These are phyloP conservation scores for Galaxias olidus DNA, from an alignment of 2,797 vertebrate genomes.

Conservation along the genomic window DNA sequence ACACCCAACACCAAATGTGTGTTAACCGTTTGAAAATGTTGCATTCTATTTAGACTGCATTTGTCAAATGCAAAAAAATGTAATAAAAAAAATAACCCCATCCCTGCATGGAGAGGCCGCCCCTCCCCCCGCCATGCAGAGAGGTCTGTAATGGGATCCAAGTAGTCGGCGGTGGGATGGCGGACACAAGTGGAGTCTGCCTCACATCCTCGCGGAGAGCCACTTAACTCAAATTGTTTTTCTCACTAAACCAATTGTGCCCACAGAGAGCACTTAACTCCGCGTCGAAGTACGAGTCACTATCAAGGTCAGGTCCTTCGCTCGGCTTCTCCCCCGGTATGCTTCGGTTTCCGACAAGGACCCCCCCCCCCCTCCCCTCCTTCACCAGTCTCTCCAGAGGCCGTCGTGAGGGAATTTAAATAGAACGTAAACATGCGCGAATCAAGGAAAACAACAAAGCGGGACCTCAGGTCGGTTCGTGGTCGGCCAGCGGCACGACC, in stretches of 20 bases:
- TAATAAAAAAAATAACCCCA: too few relatives aligned
- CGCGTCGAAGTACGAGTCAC: not conserved
- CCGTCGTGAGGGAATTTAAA: not conserved
- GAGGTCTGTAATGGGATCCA: slow-evolving; percentile 16
- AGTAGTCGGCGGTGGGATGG: slow-evolving; percentile 8
- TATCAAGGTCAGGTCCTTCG: slow-evolving; percentile 25
- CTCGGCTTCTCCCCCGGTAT: not conserved
- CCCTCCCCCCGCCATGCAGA: not conserved
- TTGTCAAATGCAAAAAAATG: too few relatives aligned
- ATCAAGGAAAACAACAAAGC: not conserved
- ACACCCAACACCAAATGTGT: too few relatives aligned
- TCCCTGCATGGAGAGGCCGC: not conserved
- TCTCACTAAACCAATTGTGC: not conserved
- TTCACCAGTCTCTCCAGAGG: not conserved
- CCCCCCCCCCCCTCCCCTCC: not conserved
- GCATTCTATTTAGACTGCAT: too few relatives aligned
- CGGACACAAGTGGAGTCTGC: slow-evolving; percentile 18
- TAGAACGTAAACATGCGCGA: not conserved
- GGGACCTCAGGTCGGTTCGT: not conserved
- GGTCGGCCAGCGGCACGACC: slow-evolving; percentile 11
- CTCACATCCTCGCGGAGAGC: slow-evolving; percentile 12
- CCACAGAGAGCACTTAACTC: slow-evolving; percentile 7
- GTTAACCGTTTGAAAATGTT: too few relatives aligned
- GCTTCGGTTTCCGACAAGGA: not conserved
- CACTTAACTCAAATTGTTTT: slow-evolving; percentile 16